Conservation (phyloP, 2,113 vertebrate species). For the Columba janthina region DNA sequence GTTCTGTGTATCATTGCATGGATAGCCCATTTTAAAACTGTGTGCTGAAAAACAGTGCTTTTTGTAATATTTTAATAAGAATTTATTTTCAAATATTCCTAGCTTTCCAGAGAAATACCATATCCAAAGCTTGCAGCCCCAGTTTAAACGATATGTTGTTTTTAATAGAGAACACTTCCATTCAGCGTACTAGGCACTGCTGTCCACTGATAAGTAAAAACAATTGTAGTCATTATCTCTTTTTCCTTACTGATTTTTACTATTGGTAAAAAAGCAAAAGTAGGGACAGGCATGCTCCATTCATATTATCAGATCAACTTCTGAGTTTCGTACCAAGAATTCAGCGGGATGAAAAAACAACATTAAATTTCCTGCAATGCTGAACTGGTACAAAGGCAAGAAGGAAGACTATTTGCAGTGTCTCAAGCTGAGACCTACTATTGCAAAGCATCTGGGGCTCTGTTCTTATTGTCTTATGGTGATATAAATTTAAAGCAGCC, state of each 20-base stretch:
- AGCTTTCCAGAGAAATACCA: not conserved
- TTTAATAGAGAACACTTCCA: not conserved
- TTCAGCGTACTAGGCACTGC: not conserved
- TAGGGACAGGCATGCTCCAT: not conserved
- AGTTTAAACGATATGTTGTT: not conserved
- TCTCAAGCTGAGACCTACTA: not conserved
- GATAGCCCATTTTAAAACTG: not conserved
- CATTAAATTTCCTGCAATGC: not conserved
- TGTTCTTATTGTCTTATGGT: not conserved
- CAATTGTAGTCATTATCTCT: not conserved
- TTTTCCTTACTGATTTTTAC: not conserved
- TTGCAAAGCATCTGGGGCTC: not conserved
- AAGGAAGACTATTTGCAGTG: not conserved
- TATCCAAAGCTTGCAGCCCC: not conserved
- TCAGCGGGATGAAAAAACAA: not conserved
- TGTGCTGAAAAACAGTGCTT: not conserved
- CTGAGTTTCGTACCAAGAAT: not conserved
- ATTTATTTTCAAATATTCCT: not conserved
- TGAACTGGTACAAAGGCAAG: not conserved
- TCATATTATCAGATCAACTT: not conserved
- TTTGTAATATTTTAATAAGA: not conserved
- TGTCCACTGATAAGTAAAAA: not conserved
- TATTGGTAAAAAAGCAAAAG: not conserved
- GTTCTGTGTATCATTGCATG: not conserved
- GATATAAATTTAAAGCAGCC: not conserved